Conservation (phyloP, 2,113 vertebrate genomes). For the Columba livia region DNA sequence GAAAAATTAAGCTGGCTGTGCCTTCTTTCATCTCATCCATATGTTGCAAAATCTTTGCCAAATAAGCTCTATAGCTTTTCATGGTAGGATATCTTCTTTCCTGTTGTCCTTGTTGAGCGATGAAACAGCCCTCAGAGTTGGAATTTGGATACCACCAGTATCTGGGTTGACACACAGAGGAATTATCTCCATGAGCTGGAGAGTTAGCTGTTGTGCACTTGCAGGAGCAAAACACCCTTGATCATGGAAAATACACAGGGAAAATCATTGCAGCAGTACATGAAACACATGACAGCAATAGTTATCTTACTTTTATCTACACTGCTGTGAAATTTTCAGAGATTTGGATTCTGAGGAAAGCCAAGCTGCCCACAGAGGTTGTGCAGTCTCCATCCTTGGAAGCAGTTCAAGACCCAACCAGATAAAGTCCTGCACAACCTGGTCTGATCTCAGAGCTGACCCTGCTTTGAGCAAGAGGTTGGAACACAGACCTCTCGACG, state of each 20-base stretch:
- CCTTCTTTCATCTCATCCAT: neutral
- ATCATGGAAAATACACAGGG: neutral
- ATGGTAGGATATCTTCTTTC: neutral
- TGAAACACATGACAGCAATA: neutral
- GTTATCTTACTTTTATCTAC: neutral
- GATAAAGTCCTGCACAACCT: neutral
- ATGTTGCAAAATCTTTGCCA: neutral
- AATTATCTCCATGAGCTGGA: neutral
- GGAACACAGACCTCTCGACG: neutral
- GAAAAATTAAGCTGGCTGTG: constrained; percentile 23
- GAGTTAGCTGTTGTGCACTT: neutral
- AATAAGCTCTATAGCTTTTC: neutral
- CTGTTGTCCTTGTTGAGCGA: neutral
- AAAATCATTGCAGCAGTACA: neutral
- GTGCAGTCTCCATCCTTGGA: neutral
- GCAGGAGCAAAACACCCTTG: neutral
- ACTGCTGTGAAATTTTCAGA: neutral
- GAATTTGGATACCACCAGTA: neutral
- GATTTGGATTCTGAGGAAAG: neutral
- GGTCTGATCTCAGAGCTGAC: neutral
- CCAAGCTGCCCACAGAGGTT: neutral
- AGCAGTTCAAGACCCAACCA: accelerated
- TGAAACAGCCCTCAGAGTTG: neutral
- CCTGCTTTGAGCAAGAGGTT: neutral
- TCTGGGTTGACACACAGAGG: neutral